Base-by-base conservation (phyloP, 2,888 invertebrate species). In the Ctenicera cuprea region DNA sequence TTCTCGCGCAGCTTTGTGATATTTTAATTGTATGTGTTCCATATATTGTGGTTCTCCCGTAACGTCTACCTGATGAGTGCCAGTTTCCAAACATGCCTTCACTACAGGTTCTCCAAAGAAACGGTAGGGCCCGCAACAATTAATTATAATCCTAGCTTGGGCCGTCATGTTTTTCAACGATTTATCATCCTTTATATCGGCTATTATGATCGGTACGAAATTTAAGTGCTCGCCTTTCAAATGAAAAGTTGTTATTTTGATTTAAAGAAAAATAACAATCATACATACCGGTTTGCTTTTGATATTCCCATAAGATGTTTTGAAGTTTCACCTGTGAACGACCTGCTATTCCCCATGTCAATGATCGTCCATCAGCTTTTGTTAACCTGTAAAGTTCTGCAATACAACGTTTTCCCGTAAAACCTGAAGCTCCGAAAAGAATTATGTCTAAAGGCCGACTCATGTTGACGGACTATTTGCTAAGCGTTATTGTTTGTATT, bases 361-460 rank as follows among this genome's bases (percentile, higher is more conserved):
- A 84, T 57, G 87, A 80, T 62, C 86, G 83, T 50, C 88, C 88
- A 73, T 83, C 80, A 14, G 87, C 85, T 57, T 89, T 89, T 1
- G 87, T 85, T 8, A 90, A 75, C 68, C 84, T 85, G 9, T 86
- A 87, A 43, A 92, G 86, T 82, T 94, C 92, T 77, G 91, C 90
- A 0, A 96, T 94, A 0, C 95, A 93, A 85, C 93, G 92, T 85
- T 94, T 93, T 1, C 98, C 99, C 0, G 98, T 98, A 86, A 94
- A 98, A 20, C 98, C 95, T 0, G 95, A 94, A 0, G 98, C 98
- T 20, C 98, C 99, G 85, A 98, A 98, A 81, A 99, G 92, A 7
- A 99, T 90, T 3, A 98, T 83, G 87, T 98, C 97, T 50, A 94
- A 82, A 22, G 5, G 7, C 2, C 33, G 33, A 33, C 7, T 33